Evolutionary conservation across 2,888 invertebrate genomes (phyloP), one percentile per base, ranked within the genome.

Genomic region (Apodemia hepburni): DNA sequence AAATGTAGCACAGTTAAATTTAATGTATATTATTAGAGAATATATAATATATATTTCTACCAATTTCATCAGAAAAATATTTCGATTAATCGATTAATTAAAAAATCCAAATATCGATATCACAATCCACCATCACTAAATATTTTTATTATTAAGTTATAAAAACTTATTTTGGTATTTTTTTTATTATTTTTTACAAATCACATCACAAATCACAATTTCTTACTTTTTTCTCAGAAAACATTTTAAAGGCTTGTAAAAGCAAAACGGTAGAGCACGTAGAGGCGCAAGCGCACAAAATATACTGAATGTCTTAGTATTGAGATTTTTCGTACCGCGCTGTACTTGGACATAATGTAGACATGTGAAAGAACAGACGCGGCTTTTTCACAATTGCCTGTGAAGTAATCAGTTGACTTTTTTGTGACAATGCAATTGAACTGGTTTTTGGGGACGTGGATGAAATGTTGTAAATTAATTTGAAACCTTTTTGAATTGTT

Each of bases 281-380:
- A 77, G 75, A 81, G 77, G 76, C 80, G 69, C 85, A 79, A 80
- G 79, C 83, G 86, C 87, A 83, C 81, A 77, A 81, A 82, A 81
- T 84, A 79, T 72, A 88, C 88, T 88, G 90, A 85, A 76, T 75
- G 75, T 78, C 77, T 78, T 82, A 87, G 85, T 89, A 87, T 90
- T 85, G 57, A 57, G 57, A 57, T 57, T 86, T 86, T 85, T 85
- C 83, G 81, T 81, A 80, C 78, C 78, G 77, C 78, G 77, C 68
- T 65, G 69, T 62, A 66, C 66, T 74, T 71, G 78, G 80, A 78
- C 79, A 78, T 77, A n/a, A 65, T 69, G 65, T 54, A 85, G 89
- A 79, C 73, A 71, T 82, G 76, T 70, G 77, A 82, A 82, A 73
- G 75, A 72, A 77, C 73, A 88, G 88, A 90, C 69, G 68, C 70